Percentiles rank a stretch among this genome's conserved stretches.
Conservation (phyloP, 2,888 invertebrate genomes). For the Thecophora atra region DNA sequence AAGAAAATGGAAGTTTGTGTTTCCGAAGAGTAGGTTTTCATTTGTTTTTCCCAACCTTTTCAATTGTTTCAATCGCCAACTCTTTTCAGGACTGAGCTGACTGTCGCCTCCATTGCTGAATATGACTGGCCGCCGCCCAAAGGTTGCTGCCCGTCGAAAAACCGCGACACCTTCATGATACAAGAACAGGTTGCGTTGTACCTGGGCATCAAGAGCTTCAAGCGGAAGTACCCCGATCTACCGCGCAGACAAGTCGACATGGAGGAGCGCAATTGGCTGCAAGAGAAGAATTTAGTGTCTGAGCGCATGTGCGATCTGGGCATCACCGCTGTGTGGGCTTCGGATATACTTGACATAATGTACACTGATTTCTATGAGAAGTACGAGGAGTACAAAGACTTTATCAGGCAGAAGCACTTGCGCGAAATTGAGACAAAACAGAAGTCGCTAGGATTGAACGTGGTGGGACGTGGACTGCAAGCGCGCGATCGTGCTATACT, state of each 20-base stretch:
- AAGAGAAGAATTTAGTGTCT: slow-evolving; percentile 82
- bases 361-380: slow-evolving; percentile 93
- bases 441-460: slow-evolving; percentile 68
- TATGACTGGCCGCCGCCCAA: slow-evolving; percentile 87
- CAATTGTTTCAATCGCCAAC: no score
- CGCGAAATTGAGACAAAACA: slow-evolving; percentile 76
- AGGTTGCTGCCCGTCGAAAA: slow-evolving; percentile 67
- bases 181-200: slow-evolving; percentile 97
- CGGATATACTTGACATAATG: slow-evolving; percentile 96
- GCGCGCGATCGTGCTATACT: slow-evolving; percentile 82
- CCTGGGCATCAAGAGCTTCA: slow-evolving; percentile 94
- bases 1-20: slow-evolving; percentile 68
- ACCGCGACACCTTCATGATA: slow-evolving; percentile 86
- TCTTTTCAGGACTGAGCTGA: slow-evolving; percentile 69
- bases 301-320: slow-evolving; percentile 94
- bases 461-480: slow-evolving; percentile 67
- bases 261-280: slow-evolving; percentile 89
- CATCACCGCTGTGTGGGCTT: slow-evolving; percentile 89
- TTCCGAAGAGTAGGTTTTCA: slow-evolving; percentile 65
- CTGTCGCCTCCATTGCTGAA: slow-evolving; percentile 90
- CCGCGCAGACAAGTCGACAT: slow-evolving; percentile 86
- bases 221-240: slow-evolving; percentile 92
- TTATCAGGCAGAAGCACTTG: slow-evolving; percentile 70
- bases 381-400: slow-evolving; percentile 87
- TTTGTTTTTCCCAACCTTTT: no score